These are phyloP conservation scores for Mixornis gularis DNA, from an alignment of 2,113 vertebrate genomes.

Conservation along the genomic window DNA sequence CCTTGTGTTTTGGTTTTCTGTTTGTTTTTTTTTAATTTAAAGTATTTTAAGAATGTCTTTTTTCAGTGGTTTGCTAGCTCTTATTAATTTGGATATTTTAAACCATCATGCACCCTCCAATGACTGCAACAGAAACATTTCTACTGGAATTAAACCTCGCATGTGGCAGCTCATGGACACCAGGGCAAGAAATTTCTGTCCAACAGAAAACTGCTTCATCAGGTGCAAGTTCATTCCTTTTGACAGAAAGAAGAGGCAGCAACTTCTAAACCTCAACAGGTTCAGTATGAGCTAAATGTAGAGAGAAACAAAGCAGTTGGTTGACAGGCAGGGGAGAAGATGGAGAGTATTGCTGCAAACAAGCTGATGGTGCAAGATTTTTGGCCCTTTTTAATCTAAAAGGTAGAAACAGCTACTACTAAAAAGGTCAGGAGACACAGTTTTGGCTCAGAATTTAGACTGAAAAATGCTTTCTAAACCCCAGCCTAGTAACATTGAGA, in stretches of 20 bases:
- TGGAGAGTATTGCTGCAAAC: constrained; percentile 26
- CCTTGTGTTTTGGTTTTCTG: background rate
- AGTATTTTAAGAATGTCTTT: background rate
- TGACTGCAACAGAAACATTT: background rate
- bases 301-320: background rate
- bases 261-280: background rate
- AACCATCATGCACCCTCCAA: background rate
- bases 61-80: background rate
- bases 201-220: background rate
- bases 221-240: background rate
- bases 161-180: background rate
- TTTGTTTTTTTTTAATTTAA: background rate
- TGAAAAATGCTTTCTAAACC: background rate
- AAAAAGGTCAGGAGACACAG: background rate
- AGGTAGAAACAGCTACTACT: background rate
- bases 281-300: background rate
- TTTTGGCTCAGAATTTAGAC: constrained; percentile 45
- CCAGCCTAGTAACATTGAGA: background rate
- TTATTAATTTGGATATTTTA: background rate
- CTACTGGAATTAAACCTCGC: background rate
- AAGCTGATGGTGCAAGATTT: constrained; percentile 16
- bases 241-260: background rate
- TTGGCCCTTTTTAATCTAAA: constrained; percentile 46
- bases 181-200: background rate
- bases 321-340: background rate